Conservation (phyloP, 2,797 vertebrate genomes). For the Nasua narica region DNA sequence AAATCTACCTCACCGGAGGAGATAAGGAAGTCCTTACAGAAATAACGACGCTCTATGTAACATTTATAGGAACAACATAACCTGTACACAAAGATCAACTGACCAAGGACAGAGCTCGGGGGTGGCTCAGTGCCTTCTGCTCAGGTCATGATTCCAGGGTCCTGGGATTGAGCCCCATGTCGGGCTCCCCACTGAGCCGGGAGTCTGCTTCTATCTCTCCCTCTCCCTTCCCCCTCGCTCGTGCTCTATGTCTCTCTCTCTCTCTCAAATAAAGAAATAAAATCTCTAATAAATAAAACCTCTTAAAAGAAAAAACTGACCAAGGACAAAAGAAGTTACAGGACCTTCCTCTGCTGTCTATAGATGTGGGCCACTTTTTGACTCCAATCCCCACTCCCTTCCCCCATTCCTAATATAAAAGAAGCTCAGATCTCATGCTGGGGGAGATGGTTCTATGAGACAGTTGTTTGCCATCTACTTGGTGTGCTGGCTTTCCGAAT, state of each 20-base stretch:
- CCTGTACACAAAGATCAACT: background rate
- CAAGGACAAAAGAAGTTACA: background rate
- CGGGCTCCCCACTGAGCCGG: background rate
- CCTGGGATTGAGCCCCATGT: background rate
- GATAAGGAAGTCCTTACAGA: background rate
- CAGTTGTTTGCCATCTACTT: background rate
- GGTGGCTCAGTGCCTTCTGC: background rate
- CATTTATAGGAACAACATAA: background rate
- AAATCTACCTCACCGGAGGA: background rate
- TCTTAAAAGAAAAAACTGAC: background rate
- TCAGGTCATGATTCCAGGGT: background rate
- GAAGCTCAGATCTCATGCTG: background rate
- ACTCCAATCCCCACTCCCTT: background rate
- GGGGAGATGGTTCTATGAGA: background rate
- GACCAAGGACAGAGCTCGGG: background rate
- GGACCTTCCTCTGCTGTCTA: background rate
- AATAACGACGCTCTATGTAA: background rate
- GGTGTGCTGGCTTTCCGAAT: background rate
- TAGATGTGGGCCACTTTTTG: background rate
- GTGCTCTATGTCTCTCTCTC: background rate
- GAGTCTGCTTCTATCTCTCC: background rate
- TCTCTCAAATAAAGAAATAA: background rate
- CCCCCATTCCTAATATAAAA: background rate
- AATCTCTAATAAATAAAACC: background rate
- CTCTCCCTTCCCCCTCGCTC: background rate